A percentile compares a stretch with the other conserved stretches of the same genome.
These are phyloP conservation scores for Umimayanthus chanpuru DNA, from an alignment of 92 coral and sea anemone genomes.

Conservation along the genomic window DNA sequence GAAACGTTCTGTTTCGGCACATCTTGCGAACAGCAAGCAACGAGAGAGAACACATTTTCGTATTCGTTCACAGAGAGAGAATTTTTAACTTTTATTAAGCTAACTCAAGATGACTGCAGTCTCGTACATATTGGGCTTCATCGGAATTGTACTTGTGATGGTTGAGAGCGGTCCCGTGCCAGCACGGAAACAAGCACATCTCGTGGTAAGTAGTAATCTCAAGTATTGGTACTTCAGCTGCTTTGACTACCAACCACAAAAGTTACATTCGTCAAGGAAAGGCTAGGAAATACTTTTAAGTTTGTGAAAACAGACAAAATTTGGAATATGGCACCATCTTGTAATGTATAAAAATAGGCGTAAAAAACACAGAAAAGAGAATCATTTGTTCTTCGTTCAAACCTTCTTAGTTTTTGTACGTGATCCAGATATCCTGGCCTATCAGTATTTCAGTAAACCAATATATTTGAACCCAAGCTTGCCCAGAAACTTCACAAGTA, in stretches of 20 bases:
- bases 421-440: not conserved
- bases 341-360: not conserved
- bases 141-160: constrained; percentile 1
- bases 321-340: not conserved
- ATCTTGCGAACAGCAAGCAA: not conserved
- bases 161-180: constrained; percentile 16
- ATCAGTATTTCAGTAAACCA: not conserved
- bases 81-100: not conserved
- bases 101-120: not conserved
- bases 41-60: not conserved
- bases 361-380: not conserved
- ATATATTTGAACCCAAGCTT: no score
- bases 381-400: not conserved
- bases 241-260: not conserved
- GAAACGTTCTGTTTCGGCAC: not conserved
- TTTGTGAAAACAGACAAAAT: not conserved
- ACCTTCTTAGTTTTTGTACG: not conserved
- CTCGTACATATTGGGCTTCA: not conserved
- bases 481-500: no score
- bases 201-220: constrained; percentile 33
- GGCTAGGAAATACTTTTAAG: not conserved
- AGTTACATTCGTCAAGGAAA: not conserved
- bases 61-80: not conserved
- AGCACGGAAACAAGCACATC: constrained; percentile 33
- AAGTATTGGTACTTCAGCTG: not conserved